phyloP scores from a whole-genome alignment of 2,888 invertebrate species.

The Apodemia duryi region DNA sequence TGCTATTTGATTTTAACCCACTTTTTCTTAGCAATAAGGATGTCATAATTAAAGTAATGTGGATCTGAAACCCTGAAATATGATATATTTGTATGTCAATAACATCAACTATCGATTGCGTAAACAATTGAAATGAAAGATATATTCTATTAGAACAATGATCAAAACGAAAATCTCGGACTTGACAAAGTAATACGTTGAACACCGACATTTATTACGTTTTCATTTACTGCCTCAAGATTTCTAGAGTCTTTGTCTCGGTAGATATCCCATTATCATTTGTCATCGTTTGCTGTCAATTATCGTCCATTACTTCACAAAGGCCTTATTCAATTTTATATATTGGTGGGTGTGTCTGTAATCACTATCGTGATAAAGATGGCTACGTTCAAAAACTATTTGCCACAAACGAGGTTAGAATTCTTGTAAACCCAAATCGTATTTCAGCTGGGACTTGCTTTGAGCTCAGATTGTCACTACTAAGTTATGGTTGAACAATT shows the following conservation, averaged over 20 bases:
- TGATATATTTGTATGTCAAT: no score
- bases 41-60: no score
- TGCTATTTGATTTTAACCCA: no score
- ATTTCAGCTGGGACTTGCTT: no score
- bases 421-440: not conserved
- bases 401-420: not conserved
- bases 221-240: not conserved
- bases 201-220: not conserved
- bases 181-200: not conserved
- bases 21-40: no score
- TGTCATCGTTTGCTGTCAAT: slow-evolving; percentile 9
- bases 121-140: no score
- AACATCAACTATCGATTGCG: no score
- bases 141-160: not conserved
- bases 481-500: no score
- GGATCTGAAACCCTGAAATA: no score
- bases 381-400: not conserved
- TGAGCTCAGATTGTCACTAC: no score
- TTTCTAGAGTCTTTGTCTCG: slow-evolving; percentile 3
- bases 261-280: slow-evolving; percentile 1
- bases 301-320: not conserved
- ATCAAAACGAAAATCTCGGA: not conserved
- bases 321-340: not conserved
- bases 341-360: slow-evolving; percentile 4
- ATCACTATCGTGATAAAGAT: not conserved